Conservation (phyloP, 1,140 invertebrate species). For the Tetramorium alpestre region DNA sequence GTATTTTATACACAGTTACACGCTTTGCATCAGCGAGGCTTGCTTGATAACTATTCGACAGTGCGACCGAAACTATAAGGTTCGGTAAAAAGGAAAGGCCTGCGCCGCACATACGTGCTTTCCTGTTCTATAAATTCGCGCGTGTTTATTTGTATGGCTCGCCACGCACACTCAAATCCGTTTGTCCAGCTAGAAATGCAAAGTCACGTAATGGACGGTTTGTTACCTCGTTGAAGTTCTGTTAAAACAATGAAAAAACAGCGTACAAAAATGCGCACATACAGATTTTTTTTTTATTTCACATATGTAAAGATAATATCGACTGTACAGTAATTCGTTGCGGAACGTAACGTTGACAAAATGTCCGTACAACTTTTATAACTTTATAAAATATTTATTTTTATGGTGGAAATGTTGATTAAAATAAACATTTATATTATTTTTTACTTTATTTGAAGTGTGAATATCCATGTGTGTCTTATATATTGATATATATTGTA, state of each 20-base stretch:
- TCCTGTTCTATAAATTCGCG: slow-evolving; percentile 71
- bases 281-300: background rate
- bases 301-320: background rate
- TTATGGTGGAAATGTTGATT: background rate
- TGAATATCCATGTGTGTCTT: background rate
- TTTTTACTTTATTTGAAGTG: background rate
- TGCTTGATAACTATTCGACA: slow-evolving; percentile 18
- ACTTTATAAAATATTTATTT: background rate
- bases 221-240: background rate
- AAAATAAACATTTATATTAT: background rate
- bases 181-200: slow-evolving; percentile 21
- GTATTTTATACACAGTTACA: background rate
- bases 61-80: slow-evolving; percentile 15
- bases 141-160: slow-evolving; percentile 70
- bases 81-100: slow-evolving; percentile 39
- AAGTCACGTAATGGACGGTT: slow-evolving; percentile 20
- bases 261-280: background rate
- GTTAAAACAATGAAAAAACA: background rate
- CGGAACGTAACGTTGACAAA: background rate
- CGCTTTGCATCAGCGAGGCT: background rate
- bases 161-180: slow-evolving; percentile 38
- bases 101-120: slow-evolving; percentile 16
- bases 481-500: background rate
- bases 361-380: background rate
- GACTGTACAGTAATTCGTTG: background rate